phyloP scores from a whole-genome alignment of 1,140 invertebrate genomes.

The Coelopa frigida region DNA sequence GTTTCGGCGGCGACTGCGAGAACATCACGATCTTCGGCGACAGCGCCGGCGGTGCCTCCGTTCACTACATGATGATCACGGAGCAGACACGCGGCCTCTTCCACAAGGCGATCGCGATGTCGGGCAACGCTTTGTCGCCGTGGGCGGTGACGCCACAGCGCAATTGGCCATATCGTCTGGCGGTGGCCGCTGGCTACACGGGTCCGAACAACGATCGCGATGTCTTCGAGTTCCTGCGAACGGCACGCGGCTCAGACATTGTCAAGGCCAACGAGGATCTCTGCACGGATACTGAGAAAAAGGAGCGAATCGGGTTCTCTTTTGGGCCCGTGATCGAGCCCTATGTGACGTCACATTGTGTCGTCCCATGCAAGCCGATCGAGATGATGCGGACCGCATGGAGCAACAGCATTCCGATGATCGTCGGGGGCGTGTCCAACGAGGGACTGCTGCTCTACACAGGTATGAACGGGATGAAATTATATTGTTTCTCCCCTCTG shows the following conservation, averaged over 20 bases:
- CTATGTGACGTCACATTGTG: slow-evolving; percentile 29
- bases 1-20: slow-evolving; percentile 42
- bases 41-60: slow-evolving; percentile 43
- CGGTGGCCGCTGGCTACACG: slow-evolving; percentile 33
- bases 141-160: slow-evolving; percentile 37
- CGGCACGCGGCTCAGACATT: slow-evolving; percentile 60
- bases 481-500: not conserved
- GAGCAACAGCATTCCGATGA: slow-evolving; percentile 44
- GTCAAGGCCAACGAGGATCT: slow-evolving; percentile 42
- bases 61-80: slow-evolving; percentile 40
- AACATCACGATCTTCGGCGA: slow-evolving; percentile 44
- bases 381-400: slow-evolving; percentile 42
- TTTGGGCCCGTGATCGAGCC: slow-evolving; percentile 45
- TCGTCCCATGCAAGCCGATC: slow-evolving; percentile 37
- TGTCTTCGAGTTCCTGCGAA: slow-evolving; percentile 45
- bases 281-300: slow-evolving; percentile 35
- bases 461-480: slow-evolving; percentile 5
- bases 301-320: slow-evolving; percentile 34
- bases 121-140: slow-evolving; percentile 49
- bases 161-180: slow-evolving; percentile 38
- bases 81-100: slow-evolving; percentile 48
- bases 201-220: slow-evolving; percentile 38
- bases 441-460: slow-evolving; percentile 42
- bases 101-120: slow-evolving; percentile 55
- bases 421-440: slow-evolving; percentile 43